Percentiles rank a stretch among this genome's conserved stretches.
Conservation (phyloP, 1,140 invertebrate species). For the Cyclargus thomasi region DNA sequence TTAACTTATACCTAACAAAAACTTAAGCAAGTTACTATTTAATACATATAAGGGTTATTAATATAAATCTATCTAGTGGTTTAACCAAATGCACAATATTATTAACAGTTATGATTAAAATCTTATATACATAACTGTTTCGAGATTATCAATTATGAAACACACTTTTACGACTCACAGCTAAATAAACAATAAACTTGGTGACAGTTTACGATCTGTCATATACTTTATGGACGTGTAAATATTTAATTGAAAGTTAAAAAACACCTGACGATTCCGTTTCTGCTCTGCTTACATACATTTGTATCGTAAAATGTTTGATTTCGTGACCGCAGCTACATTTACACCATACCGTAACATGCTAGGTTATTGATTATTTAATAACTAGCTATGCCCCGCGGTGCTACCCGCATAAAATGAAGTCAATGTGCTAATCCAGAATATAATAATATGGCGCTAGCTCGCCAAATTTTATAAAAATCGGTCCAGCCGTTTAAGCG, state of each 20-base stretch:
- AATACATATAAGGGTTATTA: too few relatives aligned
- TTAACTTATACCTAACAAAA: too few relatives aligned
- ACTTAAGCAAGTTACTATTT: too few relatives aligned
- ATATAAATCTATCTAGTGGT: too few relatives aligned
- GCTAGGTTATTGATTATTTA: background rate
- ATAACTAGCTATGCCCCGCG: too few relatives aligned
- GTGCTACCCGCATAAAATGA: too few relatives aligned
- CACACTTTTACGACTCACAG: background rate
- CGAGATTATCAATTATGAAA: slow-evolving; percentile 7
- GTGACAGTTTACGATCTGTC: background rate
- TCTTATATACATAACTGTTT: background rate
- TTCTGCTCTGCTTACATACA: slow-evolving; percentile 10
- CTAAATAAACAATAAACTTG: background rate
- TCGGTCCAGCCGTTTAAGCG: too few relatives aligned
- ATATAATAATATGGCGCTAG: too few relatives aligned
- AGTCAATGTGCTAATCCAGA: too few relatives aligned
- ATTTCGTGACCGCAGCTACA: background rate
- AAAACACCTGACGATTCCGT: slow-evolving; percentile 13
- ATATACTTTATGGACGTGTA: slow-evolving; percentile 6
- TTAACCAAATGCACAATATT: too few relatives aligned
- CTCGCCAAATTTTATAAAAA: background rate
- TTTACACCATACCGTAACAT: background rate
- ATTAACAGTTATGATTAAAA: background rate
- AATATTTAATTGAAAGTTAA: slow-evolving; percentile 13
- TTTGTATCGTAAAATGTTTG: background rate